phyloP scores from a whole-genome alignment of 2,888 invertebrate genomes.

The Oligia strigilis region DNA sequence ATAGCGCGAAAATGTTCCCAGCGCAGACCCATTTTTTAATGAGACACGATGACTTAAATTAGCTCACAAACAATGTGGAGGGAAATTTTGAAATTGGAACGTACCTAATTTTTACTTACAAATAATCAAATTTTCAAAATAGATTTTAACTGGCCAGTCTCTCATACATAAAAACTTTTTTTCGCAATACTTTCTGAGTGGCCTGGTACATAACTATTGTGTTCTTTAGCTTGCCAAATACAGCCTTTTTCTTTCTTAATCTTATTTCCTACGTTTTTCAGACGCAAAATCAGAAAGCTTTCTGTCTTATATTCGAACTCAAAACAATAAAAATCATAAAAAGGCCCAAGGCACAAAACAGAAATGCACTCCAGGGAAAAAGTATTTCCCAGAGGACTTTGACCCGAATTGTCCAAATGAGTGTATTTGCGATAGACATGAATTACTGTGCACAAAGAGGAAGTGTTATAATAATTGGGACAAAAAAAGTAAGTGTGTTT shows the following conservation, averaged over 20 bases:
- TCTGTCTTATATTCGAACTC: not conserved
- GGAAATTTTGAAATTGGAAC: too few species aligned
- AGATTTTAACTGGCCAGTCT: too few species aligned
- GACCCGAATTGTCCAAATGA: constrained; percentile 37
- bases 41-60: too few species aligned
- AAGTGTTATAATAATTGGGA: constrained; percentile 3
- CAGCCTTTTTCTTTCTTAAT: not conserved
- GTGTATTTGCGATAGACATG: constrained; percentile 42
- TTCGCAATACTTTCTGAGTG: too few species aligned
- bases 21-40: too few species aligned
- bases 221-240: not conserved
- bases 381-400: constrained; percentile 1
- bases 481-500: constrained; percentile 3
- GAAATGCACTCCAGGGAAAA: constrained; percentile 14
- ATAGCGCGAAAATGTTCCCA: too few species aligned
- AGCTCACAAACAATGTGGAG: too few species aligned
- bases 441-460: constrained; percentile 40
- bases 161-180: too few species aligned
- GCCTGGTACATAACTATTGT: not conserved
- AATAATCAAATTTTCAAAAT: too few species aligned
- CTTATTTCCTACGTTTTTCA: not conserved
- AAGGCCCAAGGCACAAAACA: not conserved
- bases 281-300: not conserved
- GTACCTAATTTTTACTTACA: too few species aligned
- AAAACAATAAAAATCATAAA: not conserved